phyloP scores from a whole-genome alignment of 2,113 vertebrate genomes.

The Hyperopisus bebe region DNA sequence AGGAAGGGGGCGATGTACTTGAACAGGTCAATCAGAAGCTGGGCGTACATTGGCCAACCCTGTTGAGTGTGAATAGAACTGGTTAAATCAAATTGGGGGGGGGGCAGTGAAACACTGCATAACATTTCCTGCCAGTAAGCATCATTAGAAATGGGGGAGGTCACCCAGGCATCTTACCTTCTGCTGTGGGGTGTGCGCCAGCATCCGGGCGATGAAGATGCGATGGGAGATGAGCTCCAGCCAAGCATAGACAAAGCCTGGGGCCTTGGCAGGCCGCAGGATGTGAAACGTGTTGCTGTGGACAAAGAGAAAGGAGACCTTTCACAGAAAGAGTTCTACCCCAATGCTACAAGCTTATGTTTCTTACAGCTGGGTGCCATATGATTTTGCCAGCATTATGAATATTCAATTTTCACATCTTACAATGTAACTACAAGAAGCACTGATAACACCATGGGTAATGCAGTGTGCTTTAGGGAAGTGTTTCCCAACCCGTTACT shows the following conservation, averaged over 20 bases:
- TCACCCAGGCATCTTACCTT: slow-evolving; percentile 66
- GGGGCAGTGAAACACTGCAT: neutral
- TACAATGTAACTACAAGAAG: neutral
- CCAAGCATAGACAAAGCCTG: slow-evolving; percentile 97
- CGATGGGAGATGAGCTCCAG: slow-evolving; percentile 96
- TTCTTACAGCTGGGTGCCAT: neutral
- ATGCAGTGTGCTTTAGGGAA: neutral
- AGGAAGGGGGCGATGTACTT: slow-evolving; percentile 96
- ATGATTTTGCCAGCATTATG: neutral
- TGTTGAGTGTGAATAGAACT: slow-evolving; percentile 42
- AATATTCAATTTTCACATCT: neutral
- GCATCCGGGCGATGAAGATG: slow-evolving; percentile 98
- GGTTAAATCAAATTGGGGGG: neutral
- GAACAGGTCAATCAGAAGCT: slow-evolving; percentile 94
- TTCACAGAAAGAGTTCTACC: neutral
- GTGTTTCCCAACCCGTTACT: neutral
- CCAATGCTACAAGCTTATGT: neutral
- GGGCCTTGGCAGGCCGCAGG: slow-evolving; percentile 95
- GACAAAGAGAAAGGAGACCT: neutral
- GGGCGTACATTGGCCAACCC: slow-evolving; percentile 99
- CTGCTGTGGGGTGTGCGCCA: slow-evolving; percentile 97
- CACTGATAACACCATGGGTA: neutral
- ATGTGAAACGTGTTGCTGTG: slow-evolving; percentile 98
- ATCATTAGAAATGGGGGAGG: neutral
- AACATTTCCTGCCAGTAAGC: neutral